These are phyloP conservation scores for Drosophila funebris DNA, from an alignment of 1,140 invertebrate genomes.

Conservation along the genomic window DNA sequence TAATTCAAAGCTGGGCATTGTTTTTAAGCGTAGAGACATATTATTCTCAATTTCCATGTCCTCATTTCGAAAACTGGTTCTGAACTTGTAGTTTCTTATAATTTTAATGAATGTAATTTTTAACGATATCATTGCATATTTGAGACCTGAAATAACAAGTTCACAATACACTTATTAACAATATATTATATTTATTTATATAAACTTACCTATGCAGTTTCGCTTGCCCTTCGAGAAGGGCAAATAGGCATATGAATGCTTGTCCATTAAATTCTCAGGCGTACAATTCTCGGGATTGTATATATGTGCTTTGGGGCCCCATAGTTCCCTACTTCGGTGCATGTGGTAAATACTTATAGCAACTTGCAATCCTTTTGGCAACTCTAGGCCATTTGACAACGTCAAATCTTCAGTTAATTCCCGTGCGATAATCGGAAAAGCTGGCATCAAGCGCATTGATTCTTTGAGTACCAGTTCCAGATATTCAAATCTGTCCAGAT, in stretches of 20 bases:
- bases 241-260: conserved; percentile 70
- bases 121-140: conserved; percentile 42
- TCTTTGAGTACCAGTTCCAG: conserved; percentile 87
- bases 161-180: no score
- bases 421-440: conserved; percentile 47
- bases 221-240: conserved; percentile 77
- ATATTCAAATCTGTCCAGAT: conserved; percentile 86
- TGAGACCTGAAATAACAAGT: conserved; percentile 54
- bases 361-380: conserved; percentile 61
- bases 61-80: conserved; percentile 54
- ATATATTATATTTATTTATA: no score
- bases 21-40: no score
- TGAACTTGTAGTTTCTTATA: conserved; percentile 56
- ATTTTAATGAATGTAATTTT: conserved; percentile 60
- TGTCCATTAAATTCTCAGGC: conserved; percentile 53
- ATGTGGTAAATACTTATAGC: conserved; percentile 59
- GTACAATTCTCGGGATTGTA: conserved; percentile 81
- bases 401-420: conserved; percentile 30
- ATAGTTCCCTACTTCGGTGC: conserved; percentile 64
- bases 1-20: no score
- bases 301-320: conserved; percentile 64
- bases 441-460: conserved; percentile 84
- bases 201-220: conserved; percentile 68
- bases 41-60: conserved; percentile 51
- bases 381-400: conserved; percentile 51